phyloP scores from a whole-genome alignment of 2,797 vertebrate genomes.

The Cuniculus paca region DNA sequence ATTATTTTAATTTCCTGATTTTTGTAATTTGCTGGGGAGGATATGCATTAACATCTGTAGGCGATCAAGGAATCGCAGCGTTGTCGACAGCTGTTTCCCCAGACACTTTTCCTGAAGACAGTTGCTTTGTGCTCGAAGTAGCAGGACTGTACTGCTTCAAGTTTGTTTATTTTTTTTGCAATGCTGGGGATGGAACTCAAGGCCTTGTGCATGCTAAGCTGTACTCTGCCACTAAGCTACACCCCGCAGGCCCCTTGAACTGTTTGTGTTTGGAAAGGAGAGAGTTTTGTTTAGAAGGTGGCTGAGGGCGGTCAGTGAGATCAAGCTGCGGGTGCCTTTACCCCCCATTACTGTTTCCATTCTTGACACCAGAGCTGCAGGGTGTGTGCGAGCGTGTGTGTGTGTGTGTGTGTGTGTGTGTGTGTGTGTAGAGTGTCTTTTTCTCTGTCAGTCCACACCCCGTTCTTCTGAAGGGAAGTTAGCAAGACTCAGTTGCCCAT shows the following conservation, averaged over 20 bases:
- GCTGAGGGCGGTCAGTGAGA: background rate
- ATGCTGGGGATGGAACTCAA: background rate
- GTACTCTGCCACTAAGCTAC: background rate
- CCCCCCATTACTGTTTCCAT: background rate
- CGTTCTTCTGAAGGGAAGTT: background rate
- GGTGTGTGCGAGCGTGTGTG: background rate
- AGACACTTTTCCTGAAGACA: background rate
- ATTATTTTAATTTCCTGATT: background rate
- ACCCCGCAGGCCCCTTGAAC: background rate
- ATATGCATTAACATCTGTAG: background rate
- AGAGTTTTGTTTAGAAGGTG: background rate
- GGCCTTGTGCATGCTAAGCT: background rate
- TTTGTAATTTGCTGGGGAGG: background rate
- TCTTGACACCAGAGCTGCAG: background rate
- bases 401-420: background rate
- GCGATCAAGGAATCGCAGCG: background rate
- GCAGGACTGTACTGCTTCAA: background rate
- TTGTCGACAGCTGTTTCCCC: background rate
- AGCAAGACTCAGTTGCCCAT: background rate
- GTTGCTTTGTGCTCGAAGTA: background rate
- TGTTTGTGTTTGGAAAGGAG: background rate
- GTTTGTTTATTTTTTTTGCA: background rate
- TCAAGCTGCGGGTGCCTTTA: background rate
- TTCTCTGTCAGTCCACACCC: background rate
- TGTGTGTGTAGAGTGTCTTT: background rate